A percentile compares a stretch with the other conserved stretches of the same genome.
Evolutionary conservation across 2,888 invertebrate genomes (phyloP).

Genomic region (Salpingus planirostris): DNA sequence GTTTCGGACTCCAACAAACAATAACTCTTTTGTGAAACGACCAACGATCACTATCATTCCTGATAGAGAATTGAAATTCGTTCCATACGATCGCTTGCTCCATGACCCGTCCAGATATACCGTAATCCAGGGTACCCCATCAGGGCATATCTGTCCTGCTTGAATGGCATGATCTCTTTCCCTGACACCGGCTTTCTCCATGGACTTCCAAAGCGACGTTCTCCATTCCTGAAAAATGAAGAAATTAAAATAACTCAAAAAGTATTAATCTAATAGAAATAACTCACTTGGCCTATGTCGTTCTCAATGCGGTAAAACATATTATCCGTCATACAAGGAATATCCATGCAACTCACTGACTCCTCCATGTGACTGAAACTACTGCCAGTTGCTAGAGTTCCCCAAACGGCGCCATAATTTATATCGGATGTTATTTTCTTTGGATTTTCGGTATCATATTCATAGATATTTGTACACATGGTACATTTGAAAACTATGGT

Average conservation of each 20-base stretch:
- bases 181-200: slow-evolving; percentile 1
- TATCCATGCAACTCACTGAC: slow-evolving; percentile 5
- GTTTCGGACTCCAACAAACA: slow-evolving; percentile 18
- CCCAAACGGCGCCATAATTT: slow-evolving; percentile 8
- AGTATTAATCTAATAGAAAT: neutral
- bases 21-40: slow-evolving; percentile 12
- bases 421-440: slow-evolving; percentile 2
- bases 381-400: slow-evolving; percentile 6
- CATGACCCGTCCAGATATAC: slow-evolving; percentile 21
- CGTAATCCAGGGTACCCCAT: slow-evolving; percentile 15
- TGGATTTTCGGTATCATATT: slow-evolving; percentile 6
- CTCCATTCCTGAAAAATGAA: slow-evolving; percentile 1
- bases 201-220: slow-evolving; percentile 1
- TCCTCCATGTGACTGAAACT: slow-evolving; percentile 3
- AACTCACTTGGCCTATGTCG: slow-evolving; percentile 2
- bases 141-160: neutral
- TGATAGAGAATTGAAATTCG: slow-evolving; percentile 18
- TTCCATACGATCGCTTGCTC: slow-evolving; percentile 19
- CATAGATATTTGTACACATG: neutral
- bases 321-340: slow-evolving; percentile 3
- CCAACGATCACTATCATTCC: slow-evolving; percentile 20
- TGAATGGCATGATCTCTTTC: slow-evolving; percentile 1
- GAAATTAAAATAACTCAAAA: neutral
- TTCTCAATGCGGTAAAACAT: slow-evolving; percentile 5
- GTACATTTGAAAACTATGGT: neutral